A percentile compares a stretch with the other conserved stretches of the same genome.
phyloP scores from a whole-genome alignment of 2,797 vertebrate species.

The Lepidocolaptes lacrymiger region DNA sequence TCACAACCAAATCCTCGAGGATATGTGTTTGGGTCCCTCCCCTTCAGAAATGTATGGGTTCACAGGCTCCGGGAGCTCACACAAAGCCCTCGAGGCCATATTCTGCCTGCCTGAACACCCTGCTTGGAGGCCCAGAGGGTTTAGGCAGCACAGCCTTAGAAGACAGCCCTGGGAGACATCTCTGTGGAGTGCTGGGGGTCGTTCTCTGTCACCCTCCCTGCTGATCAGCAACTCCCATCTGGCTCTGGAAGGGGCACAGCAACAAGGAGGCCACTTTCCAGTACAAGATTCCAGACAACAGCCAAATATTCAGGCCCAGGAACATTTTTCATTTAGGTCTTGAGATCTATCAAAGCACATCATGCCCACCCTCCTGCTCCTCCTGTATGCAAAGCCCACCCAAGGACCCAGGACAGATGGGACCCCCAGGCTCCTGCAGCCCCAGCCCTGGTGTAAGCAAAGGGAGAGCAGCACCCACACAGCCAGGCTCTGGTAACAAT shows the following conservation, averaged over 20 bases:
- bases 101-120: background rate
- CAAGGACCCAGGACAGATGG: background rate
- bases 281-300: background rate
- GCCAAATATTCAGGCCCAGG: background rate
- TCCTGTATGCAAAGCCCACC: background rate
- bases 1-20: conserved; percentile 39
- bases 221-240: background rate
- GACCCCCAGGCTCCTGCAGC: background rate
- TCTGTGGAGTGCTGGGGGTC: background rate
- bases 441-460: fast-evolving
- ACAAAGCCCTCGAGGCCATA: background rate
- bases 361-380: background rate
- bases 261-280: background rate
- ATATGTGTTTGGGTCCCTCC: background rate
- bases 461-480: background rate
- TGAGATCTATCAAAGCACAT: background rate
- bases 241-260: background rate
- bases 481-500: background rate
- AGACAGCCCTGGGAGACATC: background rate
- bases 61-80: background rate
- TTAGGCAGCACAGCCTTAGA: background rate
- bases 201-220: background rate
- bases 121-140: background rate
- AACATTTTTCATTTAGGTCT: background rate
- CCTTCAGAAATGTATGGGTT: conserved; percentile 11